Evolutionary conservation across 2,888 invertebrate genomes (phyloP).

Genomic region (Alitta virens): DNA sequence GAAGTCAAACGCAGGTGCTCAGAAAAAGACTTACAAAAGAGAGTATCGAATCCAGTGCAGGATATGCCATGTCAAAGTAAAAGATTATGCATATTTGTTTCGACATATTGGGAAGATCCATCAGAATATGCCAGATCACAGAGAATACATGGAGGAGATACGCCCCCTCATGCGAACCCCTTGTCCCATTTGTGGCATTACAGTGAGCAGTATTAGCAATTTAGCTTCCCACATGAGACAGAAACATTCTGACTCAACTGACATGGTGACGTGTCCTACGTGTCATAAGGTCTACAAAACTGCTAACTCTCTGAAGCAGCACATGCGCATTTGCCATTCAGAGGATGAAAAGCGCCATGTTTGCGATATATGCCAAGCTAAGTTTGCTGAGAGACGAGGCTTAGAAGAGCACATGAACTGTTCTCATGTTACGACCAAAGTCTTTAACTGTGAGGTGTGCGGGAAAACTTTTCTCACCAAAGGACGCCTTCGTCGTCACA

Average conservation of each 20-base stretch:
- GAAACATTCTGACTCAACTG: conserved; percentile 14
- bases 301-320: conserved; percentile 17
- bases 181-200: conserved; percentile 22
- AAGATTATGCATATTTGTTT: conserved; percentile 21
- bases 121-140: conserved; percentile 5
- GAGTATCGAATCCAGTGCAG: conserved; percentile 16
- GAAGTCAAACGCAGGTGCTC: no score
- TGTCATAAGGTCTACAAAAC: conserved; percentile 21
- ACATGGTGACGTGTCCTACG: conserved; percentile 6
- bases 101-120: conserved; percentile 21
- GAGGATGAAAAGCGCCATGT: background rate
- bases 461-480: conserved; percentile 22
- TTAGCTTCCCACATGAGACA: conserved; percentile 21
- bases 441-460: conserved; percentile 20
- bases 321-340: conserved; percentile 18
- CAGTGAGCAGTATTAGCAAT: conserved; percentile 14
- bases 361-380: conserved; percentile 13
- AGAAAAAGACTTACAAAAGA: conserved; percentile 9
- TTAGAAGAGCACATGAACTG: conserved; percentile 24
- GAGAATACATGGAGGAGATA: conserved; percentile 23
- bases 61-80: conserved; percentile 16
- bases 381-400: conserved; percentile 20
- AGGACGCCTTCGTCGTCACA: conserved; percentile 21
- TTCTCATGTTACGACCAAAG: conserved; percentile 20
- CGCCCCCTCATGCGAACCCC: conserved; percentile 20